Percentiles rank a stretch among this genome's conserved stretches.
Conservation (phyloP, 2,797 vertebrate species). For the Kryptopterus vitreolus region DNA sequence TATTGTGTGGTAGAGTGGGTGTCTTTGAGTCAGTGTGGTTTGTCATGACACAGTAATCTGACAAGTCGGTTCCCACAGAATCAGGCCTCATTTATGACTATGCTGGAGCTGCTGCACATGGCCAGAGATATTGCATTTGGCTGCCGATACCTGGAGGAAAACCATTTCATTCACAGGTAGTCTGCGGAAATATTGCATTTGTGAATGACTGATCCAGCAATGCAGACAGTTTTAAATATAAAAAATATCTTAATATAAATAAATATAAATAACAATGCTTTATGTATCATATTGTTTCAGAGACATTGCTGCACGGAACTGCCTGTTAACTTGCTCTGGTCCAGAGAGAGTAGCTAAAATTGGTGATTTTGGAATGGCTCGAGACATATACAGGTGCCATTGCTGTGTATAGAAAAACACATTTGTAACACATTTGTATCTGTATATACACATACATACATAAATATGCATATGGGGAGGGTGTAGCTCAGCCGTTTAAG, state of each 20-base stretch:
- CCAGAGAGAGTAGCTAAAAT: slow-evolving; percentile 86
- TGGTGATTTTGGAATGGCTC: slow-evolving; percentile 93
- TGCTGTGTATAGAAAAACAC: background rate
- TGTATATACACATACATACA: too few relatives aligned
- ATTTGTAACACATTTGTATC: too few relatives aligned
- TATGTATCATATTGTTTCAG: slow-evolving; percentile 64
- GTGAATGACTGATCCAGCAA: background rate
- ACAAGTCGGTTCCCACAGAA: slow-evolving; percentile 67
- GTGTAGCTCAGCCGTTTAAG: too few relatives aligned
- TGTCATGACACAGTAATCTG: background rate
- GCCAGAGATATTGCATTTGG: slow-evolving; percentile 88
- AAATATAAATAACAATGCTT: too few relatives aligned
- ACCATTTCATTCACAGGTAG: slow-evolving; percentile 88
- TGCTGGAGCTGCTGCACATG: slow-evolving; percentile 87
- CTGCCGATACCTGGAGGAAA: slow-evolving; percentile 91
- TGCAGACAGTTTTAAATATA: background rate
- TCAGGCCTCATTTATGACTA: slow-evolving; percentile 78
- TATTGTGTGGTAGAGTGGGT: slow-evolving; percentile 5
- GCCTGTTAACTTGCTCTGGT: slow-evolving; percentile 84
- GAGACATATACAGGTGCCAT: slow-evolving; percentile 86
- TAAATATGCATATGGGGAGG: too few relatives aligned
- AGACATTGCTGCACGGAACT: slow-evolving; percentile 92
- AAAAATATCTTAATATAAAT: too few relatives aligned
- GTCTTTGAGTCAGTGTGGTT: background rate
- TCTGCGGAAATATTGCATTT: slow-evolving; percentile 8